Evolutionary conservation across 2,888 invertebrate genomes (phyloP), one percentile per base, ranked within the genome.

Genomic region (Drosophila rubida): DNA sequence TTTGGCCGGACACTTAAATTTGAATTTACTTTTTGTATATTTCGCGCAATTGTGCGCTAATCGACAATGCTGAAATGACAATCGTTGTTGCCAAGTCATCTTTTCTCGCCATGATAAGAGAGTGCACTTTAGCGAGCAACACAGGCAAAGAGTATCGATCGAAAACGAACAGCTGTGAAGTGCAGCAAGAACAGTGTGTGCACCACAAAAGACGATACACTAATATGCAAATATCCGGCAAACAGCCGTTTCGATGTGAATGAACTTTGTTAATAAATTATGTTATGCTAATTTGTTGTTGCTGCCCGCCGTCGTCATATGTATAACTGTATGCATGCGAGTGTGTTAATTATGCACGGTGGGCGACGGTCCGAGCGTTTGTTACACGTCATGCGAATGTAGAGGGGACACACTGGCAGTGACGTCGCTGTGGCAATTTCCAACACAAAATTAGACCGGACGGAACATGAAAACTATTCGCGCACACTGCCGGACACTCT

Each of bases 241-340:
- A 39, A 32, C 35, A 6, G 37, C 60, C 57, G 60, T 48, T 16
- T 22, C 32, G 4, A 59, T 16, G 75, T 78, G 75, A 78, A 80
- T 74, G 78, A 80, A 78, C 75, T 80, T 69, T 69, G 61, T 23
- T 64, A 66, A 66, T 60, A 44, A 64, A 48, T 53, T 35, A 80
- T 66, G 25, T 44, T 64, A 64, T 55, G 59, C 55, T 59, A 37
- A 80, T 75, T 70, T 48, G 48, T 50, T 68, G 50, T 44, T 42
- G 9, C 4, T 14, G 57, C 16, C 22, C 9, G 50, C 39, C 41
- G 0, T 37, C 37, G 23, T 19, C n/a, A 23, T 16, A 23, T 11
- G 22, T n/a, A 27, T 27, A 53, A n/a, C 14, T 30, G 14, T 16
- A 22, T 30, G 22, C 22, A 13, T 50, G 19, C n/a, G n/a, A n/a